Percentiles rank a stretch among this genome's conserved stretches.
phyloP scores from a whole-genome alignment of 2,113 vertebrate genomes.

The Leuciscus idus region DNA sequence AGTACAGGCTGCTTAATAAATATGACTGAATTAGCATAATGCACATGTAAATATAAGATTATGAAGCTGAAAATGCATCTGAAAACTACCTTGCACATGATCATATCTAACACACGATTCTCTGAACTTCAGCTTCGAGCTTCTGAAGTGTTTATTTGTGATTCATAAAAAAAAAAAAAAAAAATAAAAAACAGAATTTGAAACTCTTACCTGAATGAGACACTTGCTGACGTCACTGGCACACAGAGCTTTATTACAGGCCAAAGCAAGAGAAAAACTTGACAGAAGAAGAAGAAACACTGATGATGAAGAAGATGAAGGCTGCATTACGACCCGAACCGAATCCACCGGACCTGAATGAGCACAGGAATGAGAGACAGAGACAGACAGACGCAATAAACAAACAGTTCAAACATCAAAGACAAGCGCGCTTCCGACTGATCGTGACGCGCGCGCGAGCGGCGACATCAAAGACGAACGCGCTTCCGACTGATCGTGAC shows the following conservation, averaged over 20 bases:
- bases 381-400: not conserved
- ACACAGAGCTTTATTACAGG: constrained; percentile 97
- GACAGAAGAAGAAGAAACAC: constrained; percentile 8
- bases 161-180: no score
- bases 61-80: not conserved
- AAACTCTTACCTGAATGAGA: constrained; percentile 88
- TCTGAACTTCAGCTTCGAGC: not conserved
- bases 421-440: not conserved
- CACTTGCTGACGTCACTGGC: constrained; percentile 99
- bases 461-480: constrained; percentile 14
- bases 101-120: no score
- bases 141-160: not conserved
- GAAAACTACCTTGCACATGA: no score
- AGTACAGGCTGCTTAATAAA: not conserved
- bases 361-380: not conserved
- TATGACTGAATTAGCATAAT: not conserved
- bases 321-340: not conserved
- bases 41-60: not conserved
- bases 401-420: constrained; percentile 19
- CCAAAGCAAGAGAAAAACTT: constrained; percentile 72
- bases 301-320: constrained; percentile 14
- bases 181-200: not conserved
- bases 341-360: not conserved
- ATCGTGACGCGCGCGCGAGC: not conserved
- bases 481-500: not conserved